Percentiles rank a stretch among this genome's conserved stretches.
These are phyloP conservation scores for Dendrolimus punctatus DNA, from an alignment of 1,140 invertebrate species.

Conservation along the genomic window DNA sequence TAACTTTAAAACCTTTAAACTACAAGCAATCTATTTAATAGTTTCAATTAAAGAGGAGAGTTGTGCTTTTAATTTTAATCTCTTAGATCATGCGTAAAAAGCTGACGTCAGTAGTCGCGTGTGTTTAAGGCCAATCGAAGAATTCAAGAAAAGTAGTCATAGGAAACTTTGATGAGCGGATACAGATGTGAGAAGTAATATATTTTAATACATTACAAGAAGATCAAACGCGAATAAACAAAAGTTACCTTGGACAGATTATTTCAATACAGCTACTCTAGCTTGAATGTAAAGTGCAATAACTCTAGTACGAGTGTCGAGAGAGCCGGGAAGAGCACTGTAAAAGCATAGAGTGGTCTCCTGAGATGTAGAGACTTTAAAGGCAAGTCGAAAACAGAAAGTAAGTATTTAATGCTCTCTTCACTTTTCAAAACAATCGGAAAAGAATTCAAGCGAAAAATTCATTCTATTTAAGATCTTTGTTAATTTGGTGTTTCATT, in stretches of 20 bases:
- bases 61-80: constrained; percentile 32
- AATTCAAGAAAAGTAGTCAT: constrained; percentile 1
- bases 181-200: not conserved
- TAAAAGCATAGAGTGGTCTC: constrained; percentile 45
- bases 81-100: constrained; percentile 32
- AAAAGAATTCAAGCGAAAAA: constrained; percentile 42
- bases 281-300: constrained; percentile 42
- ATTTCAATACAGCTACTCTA: constrained; percentile 21
- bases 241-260: constrained; percentile 24
- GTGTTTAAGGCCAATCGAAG: constrained; percentile 18
- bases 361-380: constrained; percentile 41
- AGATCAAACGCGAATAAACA: constrained; percentile 24
- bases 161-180: not conserved
- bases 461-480: constrained; percentile 47
- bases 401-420: constrained; percentile 37
- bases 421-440: constrained; percentile 23
- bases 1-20: constrained; percentile 44
- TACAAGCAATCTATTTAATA: constrained; percentile 45
- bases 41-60: constrained; percentile 41
- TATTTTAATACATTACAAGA: constrained; percentile 62
- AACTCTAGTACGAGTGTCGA: constrained; percentile 41
- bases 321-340: constrained; percentile 31
- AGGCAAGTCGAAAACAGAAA: constrained; percentile 47
- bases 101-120: constrained; percentile 32
- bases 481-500: constrained; percentile 34